Conservation (phyloP, 1,140 invertebrate genomes). For the Lepeophtheirus salmonis region DNA sequence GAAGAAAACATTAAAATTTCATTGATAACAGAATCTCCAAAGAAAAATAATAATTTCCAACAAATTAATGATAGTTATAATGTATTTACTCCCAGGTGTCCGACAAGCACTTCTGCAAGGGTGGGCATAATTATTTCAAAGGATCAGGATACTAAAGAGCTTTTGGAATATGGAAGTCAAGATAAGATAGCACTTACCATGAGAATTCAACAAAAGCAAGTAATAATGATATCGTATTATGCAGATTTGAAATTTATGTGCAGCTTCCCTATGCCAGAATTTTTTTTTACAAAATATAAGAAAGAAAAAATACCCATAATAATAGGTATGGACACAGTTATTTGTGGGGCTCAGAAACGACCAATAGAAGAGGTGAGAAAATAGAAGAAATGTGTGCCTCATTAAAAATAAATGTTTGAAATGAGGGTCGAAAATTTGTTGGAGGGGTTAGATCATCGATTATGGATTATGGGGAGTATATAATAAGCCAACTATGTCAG, state of each 20-base stretch:
- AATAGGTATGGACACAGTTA: background rate
- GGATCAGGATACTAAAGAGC: too few species aligned
- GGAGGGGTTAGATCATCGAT: background rate
- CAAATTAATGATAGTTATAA: background rate
- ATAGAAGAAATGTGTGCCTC: background rate
- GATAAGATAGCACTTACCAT: too few species aligned
- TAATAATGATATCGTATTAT: background rate
- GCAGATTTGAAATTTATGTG: background rate
- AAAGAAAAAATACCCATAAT: background rate
- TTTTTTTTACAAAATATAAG: background rate
- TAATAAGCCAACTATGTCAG: background rate
- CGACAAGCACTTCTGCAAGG: background rate
- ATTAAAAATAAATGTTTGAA: background rate
- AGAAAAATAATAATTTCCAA: background rate
- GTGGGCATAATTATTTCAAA: background rate
- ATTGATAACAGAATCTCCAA: background rate
- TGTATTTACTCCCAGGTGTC: background rate
- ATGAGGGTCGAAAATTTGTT: background rate
- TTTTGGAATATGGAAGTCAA: too few species aligned
- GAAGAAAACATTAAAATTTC: background rate
- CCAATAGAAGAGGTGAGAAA: background rate
- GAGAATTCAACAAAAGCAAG: background rate
- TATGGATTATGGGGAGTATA: background rate
- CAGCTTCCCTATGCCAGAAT: background rate
- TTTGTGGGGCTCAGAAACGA: background rate